Evolutionary conservation across 2,888 invertebrate species (phyloP).

Genomic region (Cryptocephalus moraei): DNA sequence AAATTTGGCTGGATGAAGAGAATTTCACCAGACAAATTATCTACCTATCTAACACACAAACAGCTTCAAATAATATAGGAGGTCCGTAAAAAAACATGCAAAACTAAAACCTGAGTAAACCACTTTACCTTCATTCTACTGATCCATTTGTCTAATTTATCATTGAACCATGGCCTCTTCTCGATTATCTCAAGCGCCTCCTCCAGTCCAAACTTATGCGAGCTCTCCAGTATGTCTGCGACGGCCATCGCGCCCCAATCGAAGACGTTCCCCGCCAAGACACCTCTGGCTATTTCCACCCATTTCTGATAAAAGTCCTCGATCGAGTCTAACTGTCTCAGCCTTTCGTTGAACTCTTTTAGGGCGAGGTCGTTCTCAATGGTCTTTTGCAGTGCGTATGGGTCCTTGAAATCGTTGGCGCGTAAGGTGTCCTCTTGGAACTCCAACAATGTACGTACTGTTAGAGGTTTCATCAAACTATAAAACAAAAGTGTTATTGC

Average conservation of each 20-base stretch:
- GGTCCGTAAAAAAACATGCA: no score
- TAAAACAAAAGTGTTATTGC: neutral
- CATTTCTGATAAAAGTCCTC: slow-evolving; percentile 47
- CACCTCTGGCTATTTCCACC: slow-evolving; percentile 54
- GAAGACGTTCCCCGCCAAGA: slow-evolving; percentile 86
- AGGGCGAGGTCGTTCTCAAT: slow-evolving; percentile 78
- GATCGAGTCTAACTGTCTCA: slow-evolving; percentile 61
- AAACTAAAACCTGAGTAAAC: neutral
- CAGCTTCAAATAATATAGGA: no score
- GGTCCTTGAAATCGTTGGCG: slow-evolving; percentile 87
- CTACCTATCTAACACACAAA: no score
- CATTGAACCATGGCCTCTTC: slow-evolving; percentile 84
- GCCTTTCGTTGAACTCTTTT: slow-evolving; percentile 52
- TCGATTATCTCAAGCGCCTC: slow-evolving; percentile 78
- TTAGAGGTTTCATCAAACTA: slow-evolving; percentile 55
- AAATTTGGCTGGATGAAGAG: no score
- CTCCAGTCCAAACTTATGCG: slow-evolving; percentile 62
- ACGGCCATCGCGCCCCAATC: slow-evolving; percentile 96
- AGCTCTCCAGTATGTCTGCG: slow-evolving; percentile 67
- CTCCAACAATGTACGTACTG: slow-evolving; percentile 82
- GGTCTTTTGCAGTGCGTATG: slow-evolving; percentile 76
- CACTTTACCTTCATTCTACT: slow-evolving; percentile 50
- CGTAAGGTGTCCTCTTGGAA: slow-evolving; percentile 85
- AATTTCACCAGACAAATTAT: no score
- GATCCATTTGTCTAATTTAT: slow-evolving; percentile 78